Percentiles rank a stretch among this genome's conserved stretches.
These are phyloP conservation scores for Lumbricus terrestris DNA, from an alignment of 2,888 invertebrate genomes.

Conservation along the genomic window DNA sequence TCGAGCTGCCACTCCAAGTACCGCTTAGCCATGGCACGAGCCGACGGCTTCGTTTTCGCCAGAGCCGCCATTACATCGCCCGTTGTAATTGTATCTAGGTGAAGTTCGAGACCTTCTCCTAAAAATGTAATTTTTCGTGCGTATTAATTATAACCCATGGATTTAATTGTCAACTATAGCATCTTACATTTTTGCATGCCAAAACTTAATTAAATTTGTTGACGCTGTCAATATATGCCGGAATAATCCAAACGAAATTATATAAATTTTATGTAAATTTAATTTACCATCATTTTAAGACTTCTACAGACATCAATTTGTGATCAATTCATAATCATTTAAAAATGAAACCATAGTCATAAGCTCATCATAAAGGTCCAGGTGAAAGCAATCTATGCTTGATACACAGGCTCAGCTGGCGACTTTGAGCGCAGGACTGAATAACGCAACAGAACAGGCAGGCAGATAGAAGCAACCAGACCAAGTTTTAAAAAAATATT, in stretches of 20 bases:
- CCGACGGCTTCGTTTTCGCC: constrained; percentile 58
- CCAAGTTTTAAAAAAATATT: neutral
- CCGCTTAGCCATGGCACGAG: constrained; percentile 51
- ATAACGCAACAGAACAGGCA: neutral
- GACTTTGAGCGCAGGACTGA: neutral
- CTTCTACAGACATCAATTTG: too few species aligned
- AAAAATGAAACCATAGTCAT: too few species aligned
- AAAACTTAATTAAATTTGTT: neutral
- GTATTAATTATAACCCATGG: neutral
- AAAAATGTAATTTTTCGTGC: neutral
- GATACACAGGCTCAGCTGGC: neutral
- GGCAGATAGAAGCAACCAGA: neutral
- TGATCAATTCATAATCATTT: too few species aligned
- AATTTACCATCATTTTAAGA: too few species aligned
- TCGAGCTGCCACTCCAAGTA: constrained; percentile 58
- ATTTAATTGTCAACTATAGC: neutral
- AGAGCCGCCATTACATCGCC: constrained; percentile 55
- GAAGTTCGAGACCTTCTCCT: constrained; percentile 45
- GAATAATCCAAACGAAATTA: too few species aligned
- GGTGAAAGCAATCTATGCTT: too few species aligned
- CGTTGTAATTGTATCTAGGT: constrained; percentile 56
- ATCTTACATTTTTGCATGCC: neutral
- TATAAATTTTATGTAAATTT: too few species aligned
- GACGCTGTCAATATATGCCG: neutral
- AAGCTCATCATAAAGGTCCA: too few species aligned